Conservation (phyloP, 2,113 vertebrate genomes). For the Vulpes ferrilata region DNA sequence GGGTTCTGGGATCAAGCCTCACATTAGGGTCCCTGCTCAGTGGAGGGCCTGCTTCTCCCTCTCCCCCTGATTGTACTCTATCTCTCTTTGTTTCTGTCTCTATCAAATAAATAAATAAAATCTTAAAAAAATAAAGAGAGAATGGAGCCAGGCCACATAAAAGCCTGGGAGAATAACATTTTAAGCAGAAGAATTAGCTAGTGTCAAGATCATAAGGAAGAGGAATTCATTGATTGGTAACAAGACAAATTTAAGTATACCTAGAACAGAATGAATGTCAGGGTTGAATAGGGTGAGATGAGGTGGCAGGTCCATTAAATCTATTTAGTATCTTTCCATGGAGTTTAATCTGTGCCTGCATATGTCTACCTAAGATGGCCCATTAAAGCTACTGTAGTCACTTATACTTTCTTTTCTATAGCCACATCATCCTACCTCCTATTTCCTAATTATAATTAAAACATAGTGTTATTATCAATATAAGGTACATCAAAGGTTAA, state of each 20-base stretch:
- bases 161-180: background rate
- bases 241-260: background rate
- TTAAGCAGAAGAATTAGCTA: background rate
- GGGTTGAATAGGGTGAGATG: no score
- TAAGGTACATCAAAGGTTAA: background rate
- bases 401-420: background rate
- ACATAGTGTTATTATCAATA: background rate
- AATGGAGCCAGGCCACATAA: background rate
- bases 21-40: no score
- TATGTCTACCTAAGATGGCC: background rate
- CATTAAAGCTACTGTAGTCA: background rate
- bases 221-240: background rate
- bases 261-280: background rate
- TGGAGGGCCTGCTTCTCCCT: no score
- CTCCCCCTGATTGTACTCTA: no score
- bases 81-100: no score
- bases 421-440: background rate
- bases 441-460: background rate
- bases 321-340: background rate
- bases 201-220: background rate
- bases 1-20: no score
- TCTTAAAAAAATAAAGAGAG: background rate
- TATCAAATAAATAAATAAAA: no score
- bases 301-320: background rate
- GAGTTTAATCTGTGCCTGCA: background rate